phyloP scores from a whole-genome alignment of 2,888 invertebrate genomes.

The Deroplatys truncata region DNA sequence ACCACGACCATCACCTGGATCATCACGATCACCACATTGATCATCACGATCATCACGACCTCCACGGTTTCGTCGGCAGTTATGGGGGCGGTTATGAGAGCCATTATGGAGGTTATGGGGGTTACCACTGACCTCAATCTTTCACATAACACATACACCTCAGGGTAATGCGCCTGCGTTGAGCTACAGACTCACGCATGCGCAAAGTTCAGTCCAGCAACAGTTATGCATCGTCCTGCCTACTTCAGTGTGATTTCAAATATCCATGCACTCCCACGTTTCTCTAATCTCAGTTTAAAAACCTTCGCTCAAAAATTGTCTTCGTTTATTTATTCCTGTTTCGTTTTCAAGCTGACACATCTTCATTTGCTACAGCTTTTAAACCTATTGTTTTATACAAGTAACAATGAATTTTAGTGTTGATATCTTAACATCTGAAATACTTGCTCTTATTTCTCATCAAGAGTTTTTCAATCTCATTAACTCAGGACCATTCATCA shows the following conservation, averaged over 20 bases:
- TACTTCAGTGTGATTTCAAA: too few species aligned
- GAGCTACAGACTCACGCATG: neutral
- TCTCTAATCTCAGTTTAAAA: too few species aligned
- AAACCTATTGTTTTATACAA: too few species aligned
- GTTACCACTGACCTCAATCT: neutral
- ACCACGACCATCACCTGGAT: neutral
- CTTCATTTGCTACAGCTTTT: too few species aligned
- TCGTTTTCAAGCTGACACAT: too few species aligned
- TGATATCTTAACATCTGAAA: too few species aligned
- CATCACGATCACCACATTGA: conserved; percentile 16
- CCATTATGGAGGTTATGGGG: neutral
- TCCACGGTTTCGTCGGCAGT: neutral
- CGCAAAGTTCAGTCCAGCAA: neutral
- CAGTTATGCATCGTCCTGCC: too few species aligned
- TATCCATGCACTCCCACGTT: too few species aligned
- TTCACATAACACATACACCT: neutral
- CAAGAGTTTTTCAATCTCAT: neutral
- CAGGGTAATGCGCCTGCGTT: neutral
- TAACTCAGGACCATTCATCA: neutral
- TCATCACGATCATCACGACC: conserved; percentile 6
- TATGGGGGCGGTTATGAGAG: conserved; percentile 1
- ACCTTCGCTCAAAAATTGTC: too few species aligned
- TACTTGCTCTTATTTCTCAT: neutral
- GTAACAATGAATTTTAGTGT: too few species aligned
- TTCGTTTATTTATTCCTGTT: too few species aligned